These are phyloP conservation scores for Gonatopus flavifemur DNA, from an alignment of 1,140 invertebrate genomes.

Conservation along the genomic window DNA sequence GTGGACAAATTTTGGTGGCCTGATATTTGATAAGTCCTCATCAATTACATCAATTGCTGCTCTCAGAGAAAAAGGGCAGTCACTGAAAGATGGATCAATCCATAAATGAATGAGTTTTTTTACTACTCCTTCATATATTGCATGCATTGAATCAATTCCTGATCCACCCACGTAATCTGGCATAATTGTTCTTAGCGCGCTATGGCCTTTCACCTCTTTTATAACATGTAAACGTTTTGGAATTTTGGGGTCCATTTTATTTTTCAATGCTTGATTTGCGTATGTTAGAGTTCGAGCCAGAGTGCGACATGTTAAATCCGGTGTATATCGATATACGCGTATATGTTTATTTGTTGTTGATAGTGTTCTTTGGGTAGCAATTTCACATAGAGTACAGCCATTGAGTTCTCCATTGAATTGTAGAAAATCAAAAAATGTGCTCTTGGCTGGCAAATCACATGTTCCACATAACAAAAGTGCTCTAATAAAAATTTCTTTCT, in stretches of 20 bases:
- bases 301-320: not conserved
- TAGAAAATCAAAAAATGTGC: slow-evolving; percentile 3
- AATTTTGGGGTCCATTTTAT: not conserved
- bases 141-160: slow-evolving; percentile 2
- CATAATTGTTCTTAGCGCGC: slow-evolving; percentile 4
- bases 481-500: not conserved
- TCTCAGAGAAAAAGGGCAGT: not conserved
- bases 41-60: not conserved
- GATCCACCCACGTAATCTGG: not conserved
- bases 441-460: slow-evolving; percentile 2
- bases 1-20: not conserved
- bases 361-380: too few relatives aligned
- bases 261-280: not conserved
- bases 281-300: not conserved
- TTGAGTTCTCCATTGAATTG: too few relatives aligned
- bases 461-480: too few relatives aligned
- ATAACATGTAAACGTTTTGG: not conserved
- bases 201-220: not conserved
- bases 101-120: slow-evolving; percentile 2
- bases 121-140: not conserved
- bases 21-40: not conserved
- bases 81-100: not conserved
- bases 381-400: too few relatives aligned
- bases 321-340: too few relatives aligned
- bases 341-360: too few relatives aligned